Percentiles rank a stretch among this genome's conserved stretches.
phyloP scores from a whole-genome alignment of 1,140 invertebrate species.

The Thaumetopoea pityocampa region DNA sequence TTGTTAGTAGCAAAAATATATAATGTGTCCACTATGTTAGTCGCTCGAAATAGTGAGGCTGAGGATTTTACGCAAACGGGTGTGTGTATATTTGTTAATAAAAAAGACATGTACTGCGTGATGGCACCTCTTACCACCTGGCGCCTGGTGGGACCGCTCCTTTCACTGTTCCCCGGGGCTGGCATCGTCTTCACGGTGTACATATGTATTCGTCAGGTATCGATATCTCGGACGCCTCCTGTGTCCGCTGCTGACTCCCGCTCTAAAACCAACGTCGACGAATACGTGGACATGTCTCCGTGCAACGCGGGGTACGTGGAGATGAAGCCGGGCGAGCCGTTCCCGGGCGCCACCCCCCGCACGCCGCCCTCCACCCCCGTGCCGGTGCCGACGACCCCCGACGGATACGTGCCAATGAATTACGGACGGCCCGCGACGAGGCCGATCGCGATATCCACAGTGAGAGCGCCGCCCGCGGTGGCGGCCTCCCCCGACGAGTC shows the following conservation, averaged over 20 bases:
- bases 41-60: no score
- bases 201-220: slow-evolving; percentile 25
- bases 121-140: no score
- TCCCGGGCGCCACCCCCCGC: slow-evolving; percentile 6
- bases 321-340: slow-evolving; percentile 39
- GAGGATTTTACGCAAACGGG: no score
- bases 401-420: slow-evolving; percentile 49
- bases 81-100: no score
- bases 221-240: slow-evolving; percentile 39
- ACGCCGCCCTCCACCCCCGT: background rate
- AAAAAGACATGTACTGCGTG: no score
- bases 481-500: slow-evolving; percentile 27
- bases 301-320: slow-evolving; percentile 45
- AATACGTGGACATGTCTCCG: slow-evolving; percentile 59
- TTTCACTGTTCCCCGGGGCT: no score
- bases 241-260: slow-evolving; percentile 28
- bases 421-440: slow-evolving; percentile 35
- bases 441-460: slow-evolving; percentile 32
- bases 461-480: slow-evolving; percentile 20
- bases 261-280: slow-evolving; percentile 32
- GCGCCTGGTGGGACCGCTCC: no score
- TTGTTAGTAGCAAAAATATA: no score
- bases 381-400: slow-evolving; percentile 16
- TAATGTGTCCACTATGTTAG: no score
- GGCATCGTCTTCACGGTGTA: no score